Percentiles rank a stretch among this genome's conserved stretches.
Conservation (phyloP, 2,888 invertebrate species). For the Epirrhoe alternata region DNA sequence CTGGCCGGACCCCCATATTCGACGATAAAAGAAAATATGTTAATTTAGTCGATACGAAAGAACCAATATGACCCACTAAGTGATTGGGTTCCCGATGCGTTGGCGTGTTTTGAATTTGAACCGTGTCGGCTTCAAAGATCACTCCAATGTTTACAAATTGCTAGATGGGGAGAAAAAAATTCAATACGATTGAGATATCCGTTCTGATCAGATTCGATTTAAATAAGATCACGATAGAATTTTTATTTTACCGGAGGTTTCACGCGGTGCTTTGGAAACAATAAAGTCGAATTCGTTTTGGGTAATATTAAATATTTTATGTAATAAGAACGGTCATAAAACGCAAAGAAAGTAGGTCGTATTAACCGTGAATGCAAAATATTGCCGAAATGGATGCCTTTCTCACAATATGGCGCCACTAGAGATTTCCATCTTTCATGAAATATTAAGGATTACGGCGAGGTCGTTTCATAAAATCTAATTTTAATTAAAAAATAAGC, state of each 20-base stretch:
- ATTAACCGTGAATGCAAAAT: constrained; percentile 77
- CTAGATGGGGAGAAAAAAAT: constrained; percentile 60
- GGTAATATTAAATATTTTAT: constrained; percentile 53
- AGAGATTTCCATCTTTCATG: constrained; percentile 81
- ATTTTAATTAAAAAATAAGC: constrained; percentile 83
- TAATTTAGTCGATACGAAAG: constrained; percentile 74
- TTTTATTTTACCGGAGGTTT: constrained; percentile 40
- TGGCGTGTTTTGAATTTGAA: constrained; percentile 79
- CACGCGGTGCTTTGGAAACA: constrained; percentile 42
- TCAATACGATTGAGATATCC: constrained; percentile 67
- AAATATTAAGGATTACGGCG: constrained; percentile 79
- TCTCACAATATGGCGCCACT: constrained; percentile 82
- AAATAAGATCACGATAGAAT: constrained; percentile 54
- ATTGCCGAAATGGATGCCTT: constrained; percentile 76
- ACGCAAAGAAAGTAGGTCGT: constrained; percentile 65
- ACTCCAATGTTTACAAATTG: constrained; percentile 81
- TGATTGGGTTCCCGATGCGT: constrained; percentile 79
- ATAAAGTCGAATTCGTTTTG: constrained; percentile 48
- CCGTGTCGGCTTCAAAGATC: constrained; percentile 60
- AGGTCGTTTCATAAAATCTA: constrained; percentile 75
- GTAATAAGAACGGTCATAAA: constrained; percentile 52
- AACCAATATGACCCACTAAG: constrained; percentile 82
- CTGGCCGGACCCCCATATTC: constrained; percentile 73
- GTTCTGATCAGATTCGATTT: constrained; percentile 60
- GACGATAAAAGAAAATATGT: constrained; percentile 83